These are phyloP conservation scores for Crambe crambe DNA, from an alignment of 37 sponge, comb jelly and placozoan species.

Conservation along the genomic window DNA sequence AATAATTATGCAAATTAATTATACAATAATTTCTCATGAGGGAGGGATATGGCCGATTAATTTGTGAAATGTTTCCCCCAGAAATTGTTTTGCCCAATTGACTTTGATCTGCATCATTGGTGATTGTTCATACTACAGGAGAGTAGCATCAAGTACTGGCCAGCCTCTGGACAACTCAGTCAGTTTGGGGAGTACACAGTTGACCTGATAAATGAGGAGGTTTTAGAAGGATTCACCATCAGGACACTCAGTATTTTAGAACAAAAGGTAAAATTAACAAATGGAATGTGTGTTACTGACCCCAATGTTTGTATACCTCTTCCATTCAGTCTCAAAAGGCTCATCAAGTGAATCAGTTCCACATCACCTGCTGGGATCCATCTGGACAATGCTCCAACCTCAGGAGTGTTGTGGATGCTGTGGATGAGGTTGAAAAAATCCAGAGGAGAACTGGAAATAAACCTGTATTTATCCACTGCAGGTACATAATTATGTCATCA, in stretches of 20 bases:
- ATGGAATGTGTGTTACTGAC: neutral
- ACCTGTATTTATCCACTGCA: slow-evolving; percentile 88
- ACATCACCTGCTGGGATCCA: slow-evolving; percentile 74
- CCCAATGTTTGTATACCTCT: neutral
- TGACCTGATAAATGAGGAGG: slow-evolving; percentile 18
- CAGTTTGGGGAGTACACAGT: slow-evolving; percentile 43
- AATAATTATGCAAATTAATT: too few species aligned
- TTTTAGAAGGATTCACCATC: slow-evolving; percentile 36
- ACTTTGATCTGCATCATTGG: too few species aligned
- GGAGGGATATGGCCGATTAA: too few species aligned
- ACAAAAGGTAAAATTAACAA: slow-evolving; percentile 8
- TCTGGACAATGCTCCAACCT: slow-evolving; percentile 54
- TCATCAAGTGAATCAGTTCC: slow-evolving; percentile 78
- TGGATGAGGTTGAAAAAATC: slow-evolving; percentile 72
- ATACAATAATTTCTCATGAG: too few species aligned
- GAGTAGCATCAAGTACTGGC: slow-evolving; percentile 73
- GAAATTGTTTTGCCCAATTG: too few species aligned
- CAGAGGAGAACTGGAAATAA: slow-evolving; percentile 79
- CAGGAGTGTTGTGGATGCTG: slow-evolving; percentile 62
- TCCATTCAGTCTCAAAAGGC: slow-evolving; percentile 2
- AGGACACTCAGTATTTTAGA: slow-evolving; percentile 39
- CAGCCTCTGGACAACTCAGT: slow-evolving; percentile 17
- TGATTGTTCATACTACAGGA: slow-evolving; percentile 7
- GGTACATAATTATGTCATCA: slow-evolving; percentile 16
- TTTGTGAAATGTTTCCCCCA: too few species aligned